Evolutionary conservation across 2,888 invertebrate species (phyloP), one percentile per base, ranked within the genome.

Genomic region (Melanchra persicariae): DNA sequence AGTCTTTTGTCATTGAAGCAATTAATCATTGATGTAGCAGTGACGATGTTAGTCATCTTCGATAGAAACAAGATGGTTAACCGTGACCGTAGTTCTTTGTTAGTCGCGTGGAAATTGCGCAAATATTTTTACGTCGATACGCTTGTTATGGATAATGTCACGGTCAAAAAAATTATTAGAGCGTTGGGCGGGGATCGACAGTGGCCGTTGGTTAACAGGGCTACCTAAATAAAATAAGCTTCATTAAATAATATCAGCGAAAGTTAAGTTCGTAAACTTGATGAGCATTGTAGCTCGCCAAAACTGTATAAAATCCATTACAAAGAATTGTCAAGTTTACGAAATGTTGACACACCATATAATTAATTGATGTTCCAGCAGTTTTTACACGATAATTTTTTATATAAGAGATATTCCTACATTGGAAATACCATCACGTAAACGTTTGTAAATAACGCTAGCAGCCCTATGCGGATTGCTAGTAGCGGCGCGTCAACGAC

Each of bases 401-500:
- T 54, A 52, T 66, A 49, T 54, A 55, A 70, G 55, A 34, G 15
- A 40, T 24, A 59, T 64, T 24, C 24, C 52, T 74, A 59, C 57
- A 79, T 84, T 81, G 24, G 59, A 64, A 84, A 82, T 75, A 76
- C 37, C 65, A 74, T 85, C 85, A 84, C 86, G 85, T 86, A 74
- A 77, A 86, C 70, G 70, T 75, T 81, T 79, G 65, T 74, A 74
- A 82, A 81, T 83, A 72, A 70, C 70, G 61, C 51, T 77, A 79
- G 67, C 84, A 87, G 87, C 87, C 85, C 89, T 86, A 80, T 70
- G 81, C 77, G 84, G 81, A 75, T 80, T 82, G 77, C 69, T 74
- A 80, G 67, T 81, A 79, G 70, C 77, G 73, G 75, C 61, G 78
- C 74, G 82, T 84, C 88, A 94, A 94, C 90, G 88, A 91, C 82